Evolutionary conservation across 2,888 invertebrate species (phyloP).

Genomic region (Aspidapion aeneum): DNA sequence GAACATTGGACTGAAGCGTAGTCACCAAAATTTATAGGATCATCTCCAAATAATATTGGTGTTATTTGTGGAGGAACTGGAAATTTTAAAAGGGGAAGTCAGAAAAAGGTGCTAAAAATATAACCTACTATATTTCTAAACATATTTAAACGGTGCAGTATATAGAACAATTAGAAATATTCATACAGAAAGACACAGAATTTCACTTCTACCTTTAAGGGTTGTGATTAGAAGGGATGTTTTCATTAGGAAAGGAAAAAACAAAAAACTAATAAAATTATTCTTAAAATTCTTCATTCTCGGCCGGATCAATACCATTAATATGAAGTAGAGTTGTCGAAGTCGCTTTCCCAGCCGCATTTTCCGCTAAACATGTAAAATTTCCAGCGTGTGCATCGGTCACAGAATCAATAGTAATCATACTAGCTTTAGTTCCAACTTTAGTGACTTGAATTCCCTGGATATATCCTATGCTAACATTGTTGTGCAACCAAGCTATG

Average conservation of each 20-base stretch:
- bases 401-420: constrained; percentile 46
- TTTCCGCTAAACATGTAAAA: constrained; percentile 60
- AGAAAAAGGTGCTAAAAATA: too few species aligned
- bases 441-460: constrained; percentile 42
- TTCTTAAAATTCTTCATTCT: too few species aligned
- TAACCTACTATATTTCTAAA: too few species aligned
- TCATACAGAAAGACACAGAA: too few species aligned
- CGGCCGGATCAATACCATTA: too few species aligned
- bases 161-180: constrained; percentile 12
- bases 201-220: too few species aligned
- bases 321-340: constrained; percentile 57
- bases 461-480: constrained; percentile 38
- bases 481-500: constrained; percentile 66
- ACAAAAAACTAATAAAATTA: too few species aligned
- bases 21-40: constrained; percentile 64
- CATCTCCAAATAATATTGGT: constrained; percentile 57
- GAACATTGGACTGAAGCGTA: constrained; percentile 65
- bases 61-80: constrained; percentile 53
- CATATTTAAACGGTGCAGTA: too few species aligned
- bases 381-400: constrained; percentile 53
- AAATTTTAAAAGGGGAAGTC: not conserved
- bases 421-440: not conserved
- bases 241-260: too few species aligned
- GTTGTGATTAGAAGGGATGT: too few species aligned
- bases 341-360: constrained; percentile 62